Percentiles rank a stretch among this genome's conserved stretches.
These are phyloP conservation scores for Antheraea yamamai DNA, from an alignment of 2,888 invertebrate species.

Conservation along the genomic window DNA sequence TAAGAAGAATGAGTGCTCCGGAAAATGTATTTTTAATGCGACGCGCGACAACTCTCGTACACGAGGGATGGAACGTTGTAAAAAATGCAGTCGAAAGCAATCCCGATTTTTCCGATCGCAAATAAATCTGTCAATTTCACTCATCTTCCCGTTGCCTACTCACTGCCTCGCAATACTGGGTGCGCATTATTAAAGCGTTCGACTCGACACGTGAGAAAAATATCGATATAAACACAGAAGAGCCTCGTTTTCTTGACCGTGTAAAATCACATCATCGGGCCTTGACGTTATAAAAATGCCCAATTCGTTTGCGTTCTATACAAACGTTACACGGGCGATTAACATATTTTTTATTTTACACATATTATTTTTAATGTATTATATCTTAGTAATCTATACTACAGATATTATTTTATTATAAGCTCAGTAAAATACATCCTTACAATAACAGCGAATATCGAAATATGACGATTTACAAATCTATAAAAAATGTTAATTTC, in stretches of 20 bases:
- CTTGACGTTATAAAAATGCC: conserved; percentile 8
- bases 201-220: conserved; percentile 16
- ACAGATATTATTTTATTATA: too few relatives aligned
- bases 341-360: not conserved
- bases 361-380: not conserved
- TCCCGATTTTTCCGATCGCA: conserved; percentile 69
- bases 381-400: too few relatives aligned
- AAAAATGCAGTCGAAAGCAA: conserved; percentile 72
- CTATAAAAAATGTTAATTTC: too few relatives aligned
- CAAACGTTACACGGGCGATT: not conserved
- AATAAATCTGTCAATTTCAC: conserved; percentile 82
- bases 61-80: conserved; percentile 45
- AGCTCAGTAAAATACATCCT: too few relatives aligned
- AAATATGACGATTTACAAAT: too few relatives aligned
- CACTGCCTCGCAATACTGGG: conserved; percentile 31
- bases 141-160: conserved; percentile 64
- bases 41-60: conserved; percentile 28
- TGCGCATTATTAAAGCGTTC: conserved; percentile 21
- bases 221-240: conserved; percentile 4
- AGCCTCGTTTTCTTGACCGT: conserved; percentile 5
- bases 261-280: conserved; percentile 10
- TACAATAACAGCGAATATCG: too few relatives aligned
- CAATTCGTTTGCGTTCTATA: conserved; percentile 10
- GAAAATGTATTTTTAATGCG: conserved; percentile 38
- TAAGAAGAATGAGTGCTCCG: conserved; percentile 22